A percentile compares a stretch with the other conserved stretches of the same genome.
Conservation (phyloP, 2,888 invertebrate genomes). For the Tetropium fuscum region DNA sequence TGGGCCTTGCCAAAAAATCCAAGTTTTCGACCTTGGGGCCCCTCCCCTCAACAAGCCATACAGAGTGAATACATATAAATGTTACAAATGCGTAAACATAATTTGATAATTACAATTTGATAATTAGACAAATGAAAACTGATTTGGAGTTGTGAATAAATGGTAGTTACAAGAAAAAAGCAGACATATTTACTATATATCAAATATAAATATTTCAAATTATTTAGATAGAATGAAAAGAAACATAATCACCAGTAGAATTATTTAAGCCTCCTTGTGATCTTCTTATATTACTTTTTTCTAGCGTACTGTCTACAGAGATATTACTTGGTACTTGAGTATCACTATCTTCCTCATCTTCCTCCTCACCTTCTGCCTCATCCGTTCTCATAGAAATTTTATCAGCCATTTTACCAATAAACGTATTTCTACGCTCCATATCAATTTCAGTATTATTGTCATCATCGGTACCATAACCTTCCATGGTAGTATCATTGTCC, state of each 20-base stretch:
- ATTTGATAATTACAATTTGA: no score
- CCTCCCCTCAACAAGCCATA: no score
- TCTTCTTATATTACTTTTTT: constrained; percentile 31
- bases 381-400: constrained; percentile 20
- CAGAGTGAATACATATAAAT: no score
- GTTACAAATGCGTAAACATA: no score
- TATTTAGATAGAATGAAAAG: no score
- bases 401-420: constrained; percentile 12
- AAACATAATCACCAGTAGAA: constrained; percentile 25
- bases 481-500: constrained; percentile 14
- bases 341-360: constrained; percentile 49
- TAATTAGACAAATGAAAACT: no score
- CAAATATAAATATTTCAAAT: no score
- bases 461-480: constrained; percentile 59
- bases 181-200: no score
- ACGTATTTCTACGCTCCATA: constrained; percentile 35
- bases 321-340: constrained; percentile 47
- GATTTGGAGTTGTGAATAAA: no score
- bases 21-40: no score
- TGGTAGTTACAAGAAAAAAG: no score
- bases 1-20: no score
- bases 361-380: constrained; percentile 33
- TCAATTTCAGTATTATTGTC: constrained; percentile 43
- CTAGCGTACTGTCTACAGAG: constrained; percentile 32
- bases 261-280: constrained; percentile 25